Percentiles rank a stretch among this genome's conserved stretches.
Evolutionary conservation across 1,140 invertebrate species (phyloP).

Genomic region (Anoplophora glabripennis): DNA sequence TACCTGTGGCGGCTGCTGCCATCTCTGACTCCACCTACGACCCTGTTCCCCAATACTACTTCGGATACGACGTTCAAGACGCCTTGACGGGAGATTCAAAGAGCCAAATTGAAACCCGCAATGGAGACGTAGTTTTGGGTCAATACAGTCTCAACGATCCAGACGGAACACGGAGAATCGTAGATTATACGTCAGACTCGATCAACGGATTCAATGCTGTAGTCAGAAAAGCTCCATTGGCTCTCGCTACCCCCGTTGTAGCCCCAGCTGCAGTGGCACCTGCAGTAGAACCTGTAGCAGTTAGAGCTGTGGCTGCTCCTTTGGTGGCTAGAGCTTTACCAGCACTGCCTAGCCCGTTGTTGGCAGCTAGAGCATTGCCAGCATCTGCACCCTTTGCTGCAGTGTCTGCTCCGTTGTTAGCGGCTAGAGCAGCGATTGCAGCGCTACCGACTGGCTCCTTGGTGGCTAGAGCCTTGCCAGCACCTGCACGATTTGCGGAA

Average conservation of each 20-base stretch:
- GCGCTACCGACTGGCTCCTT: slow-evolving; percentile 26
- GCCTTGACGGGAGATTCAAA: slow-evolving; percentile 58
- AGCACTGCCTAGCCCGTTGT: slow-evolving; percentile 14
- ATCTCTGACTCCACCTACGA: slow-evolving; percentile 52
- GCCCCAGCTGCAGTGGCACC: slow-evolving; percentile 55
- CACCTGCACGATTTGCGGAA: slow-evolving; percentile 27
- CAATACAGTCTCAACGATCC: slow-evolving; percentile 63
- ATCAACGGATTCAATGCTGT: slow-evolving; percentile 54
- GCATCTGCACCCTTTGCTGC: neutral
- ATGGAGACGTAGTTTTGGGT: slow-evolving; percentile 63
- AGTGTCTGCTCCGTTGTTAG: slow-evolving; percentile 11
- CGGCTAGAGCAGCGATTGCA: slow-evolving; percentile 32
- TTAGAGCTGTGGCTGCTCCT: slow-evolving; percentile 32
- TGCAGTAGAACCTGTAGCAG: slow-evolving; percentile 52
- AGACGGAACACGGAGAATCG: slow-evolving; percentile 61
- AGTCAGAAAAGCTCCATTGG: slow-evolving; percentile 44
- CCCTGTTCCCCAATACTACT: slow-evolving; percentile 54
- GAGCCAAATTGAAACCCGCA: slow-evolving; percentile 55
- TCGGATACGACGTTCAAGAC: slow-evolving; percentile 57
- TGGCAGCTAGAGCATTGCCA: neutral
- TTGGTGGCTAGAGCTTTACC: slow-evolving; percentile 45
- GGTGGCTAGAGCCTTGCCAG: slow-evolving; percentile 43
- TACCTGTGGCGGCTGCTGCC: slow-evolving; percentile 29
- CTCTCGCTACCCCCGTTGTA: slow-evolving; percentile 55
- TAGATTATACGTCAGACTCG: slow-evolving; percentile 64